phyloP scores from a whole-genome alignment of 2,797 vertebrate species.

The Halcyon badia region DNA sequence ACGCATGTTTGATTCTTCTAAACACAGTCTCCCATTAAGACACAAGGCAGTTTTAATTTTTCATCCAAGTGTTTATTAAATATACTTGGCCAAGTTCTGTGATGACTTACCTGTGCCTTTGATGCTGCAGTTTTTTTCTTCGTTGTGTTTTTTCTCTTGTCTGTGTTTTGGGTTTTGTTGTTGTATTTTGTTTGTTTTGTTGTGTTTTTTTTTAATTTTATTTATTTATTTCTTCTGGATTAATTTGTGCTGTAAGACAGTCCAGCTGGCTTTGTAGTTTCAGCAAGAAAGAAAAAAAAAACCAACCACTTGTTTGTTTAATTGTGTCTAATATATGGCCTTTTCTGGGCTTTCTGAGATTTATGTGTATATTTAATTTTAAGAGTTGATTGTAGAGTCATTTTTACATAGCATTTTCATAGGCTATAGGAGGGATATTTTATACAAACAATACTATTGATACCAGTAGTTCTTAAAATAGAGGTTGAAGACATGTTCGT shows the following conservation, averaged over 20 bases:
- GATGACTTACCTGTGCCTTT: neutral
- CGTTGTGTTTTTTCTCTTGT: neutral
- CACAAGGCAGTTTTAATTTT: constrained; percentile 25
- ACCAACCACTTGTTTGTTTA: neutral
- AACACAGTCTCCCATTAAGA: constrained; percentile 14
- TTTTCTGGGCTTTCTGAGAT: neutral
- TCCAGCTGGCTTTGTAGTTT: neutral
- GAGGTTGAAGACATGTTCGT: neutral
- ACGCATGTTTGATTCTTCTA: neutral
- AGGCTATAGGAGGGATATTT: neutral
- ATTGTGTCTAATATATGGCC: neutral
- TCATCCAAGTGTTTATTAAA: constrained; percentile 10
- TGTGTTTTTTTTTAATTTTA: neutral
- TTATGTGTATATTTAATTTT: neutral
- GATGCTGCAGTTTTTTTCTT: neutral
- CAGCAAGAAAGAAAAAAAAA: neutral
- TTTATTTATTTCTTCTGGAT: neutral
- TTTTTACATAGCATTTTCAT: neutral
- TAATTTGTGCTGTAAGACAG: neutral
- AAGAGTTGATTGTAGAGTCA: neutral
- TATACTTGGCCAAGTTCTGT: neutral
- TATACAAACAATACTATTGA: neutral
- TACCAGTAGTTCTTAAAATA: neutral
- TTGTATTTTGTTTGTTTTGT: too few species aligned
- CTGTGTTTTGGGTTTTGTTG: neutral